Evolutionary conservation across 2,888 invertebrate genomes (phyloP), one percentile per base, ranked within the genome.

Genomic region (Diplolepis rosae): DNA sequence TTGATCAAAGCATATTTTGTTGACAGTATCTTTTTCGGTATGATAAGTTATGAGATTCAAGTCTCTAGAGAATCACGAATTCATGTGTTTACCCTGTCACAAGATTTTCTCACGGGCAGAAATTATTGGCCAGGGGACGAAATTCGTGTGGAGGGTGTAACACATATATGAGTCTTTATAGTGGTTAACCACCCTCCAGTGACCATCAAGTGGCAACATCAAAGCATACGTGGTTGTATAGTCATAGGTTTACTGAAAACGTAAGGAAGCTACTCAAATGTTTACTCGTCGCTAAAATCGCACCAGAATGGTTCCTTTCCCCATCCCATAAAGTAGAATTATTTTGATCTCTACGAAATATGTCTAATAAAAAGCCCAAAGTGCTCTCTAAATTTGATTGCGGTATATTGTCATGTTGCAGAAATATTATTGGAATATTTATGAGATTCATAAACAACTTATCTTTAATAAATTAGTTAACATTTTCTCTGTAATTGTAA

Each of bases 261-360:
- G 56, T 22, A 56, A 61, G 24, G 39, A 52, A 61, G 61, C 61
- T 35, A 61, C 24, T 61, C 61, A 61, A 61, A 61, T 61, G 61
- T 61, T 61, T 61, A 61, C 61, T 61, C 27, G 6, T 39, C 24
- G 61, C 22, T 61, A 61, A 61, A 61, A 61, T 61, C n/a, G 35
- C 39, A 61, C 39, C 39, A 18, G 39, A 61, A 61, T 61, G 35
- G 24, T 24, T 39, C 39, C 24, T 35, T 39, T 22, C 45, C 45
- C 18, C 18, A 45, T 45, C 45, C 18, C 45, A 45, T 22, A 9
- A 45, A 39, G n/a, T 61, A 18, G n/a, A 39, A 35, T 39, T 39
- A 22, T 61, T 61, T 61, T 24, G 24, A 39, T 24, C 39, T 24
- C 24, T 39, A 45, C 4, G 56, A n/a, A 39, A 39, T 24, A 24